phyloP scores from a whole-genome alignment of 2,888 invertebrate genomes.

The Trissolcus brochymenae region DNA sequence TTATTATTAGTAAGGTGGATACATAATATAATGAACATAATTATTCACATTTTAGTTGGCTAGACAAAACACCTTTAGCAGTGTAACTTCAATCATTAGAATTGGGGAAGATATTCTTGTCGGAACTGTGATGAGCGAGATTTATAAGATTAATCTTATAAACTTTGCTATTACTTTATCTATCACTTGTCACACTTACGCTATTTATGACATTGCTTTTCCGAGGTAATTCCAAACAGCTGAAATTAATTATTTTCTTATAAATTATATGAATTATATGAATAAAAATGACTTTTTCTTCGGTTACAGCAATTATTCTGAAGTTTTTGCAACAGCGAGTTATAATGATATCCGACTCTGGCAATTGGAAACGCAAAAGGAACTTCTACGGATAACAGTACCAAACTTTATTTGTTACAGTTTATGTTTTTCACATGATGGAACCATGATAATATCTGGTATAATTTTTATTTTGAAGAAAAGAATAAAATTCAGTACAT shows the following conservation, averaged over 20 bases:
- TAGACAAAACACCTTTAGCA: constrained; percentile 80
- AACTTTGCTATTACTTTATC: constrained; percentile 84
- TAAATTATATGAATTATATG: neutral
- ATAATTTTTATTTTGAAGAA: neutral
- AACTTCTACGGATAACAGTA: constrained; percentile 88
- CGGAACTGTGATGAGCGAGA: constrained; percentile 88
- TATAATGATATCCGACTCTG: constrained; percentile 91
- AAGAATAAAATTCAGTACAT: constrained; percentile 1
- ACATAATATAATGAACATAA: too few species aligned
- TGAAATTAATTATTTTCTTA: neutral
- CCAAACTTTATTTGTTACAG: constrained; percentile 92
- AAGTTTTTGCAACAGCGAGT: constrained; percentile 92
- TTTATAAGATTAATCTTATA: constrained; percentile 84
- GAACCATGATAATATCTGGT: constrained; percentile 88
- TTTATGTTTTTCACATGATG: constrained; percentile 86
- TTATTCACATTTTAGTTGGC: constrained; percentile 74
- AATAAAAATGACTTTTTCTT: neutral
- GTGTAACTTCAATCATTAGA: constrained; percentile 86
- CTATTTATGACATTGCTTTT: constrained; percentile 89
- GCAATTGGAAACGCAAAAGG: constrained; percentile 85
- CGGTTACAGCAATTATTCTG: constrained; percentile 83
- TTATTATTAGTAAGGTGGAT: too few species aligned
- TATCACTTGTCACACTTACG: constrained; percentile 88
- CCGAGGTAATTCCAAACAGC: constrained; percentile 81
- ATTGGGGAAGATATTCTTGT: constrained; percentile 82